A percentile compares a stretch with the other conserved stretches of the same genome.
Conservation (phyloP, 2,888 invertebrate genomes). For the Augiades crinisus region DNA sequence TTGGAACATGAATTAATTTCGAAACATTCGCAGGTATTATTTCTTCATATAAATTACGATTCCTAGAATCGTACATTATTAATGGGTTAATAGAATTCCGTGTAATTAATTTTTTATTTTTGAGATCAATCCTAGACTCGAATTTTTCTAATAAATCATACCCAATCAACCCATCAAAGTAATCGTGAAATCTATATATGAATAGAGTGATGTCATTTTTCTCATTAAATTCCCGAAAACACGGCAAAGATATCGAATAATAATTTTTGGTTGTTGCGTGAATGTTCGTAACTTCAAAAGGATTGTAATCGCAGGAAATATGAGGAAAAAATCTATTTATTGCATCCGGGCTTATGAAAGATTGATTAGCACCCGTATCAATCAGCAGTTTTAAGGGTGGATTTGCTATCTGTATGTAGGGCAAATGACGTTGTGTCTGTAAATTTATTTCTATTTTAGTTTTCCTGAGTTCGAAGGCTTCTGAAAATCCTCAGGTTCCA, state of each 20-base stretch:
- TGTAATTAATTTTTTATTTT: constrained; percentile 17
- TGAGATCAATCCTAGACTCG: constrained; percentile 15
- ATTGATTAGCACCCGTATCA: no score
- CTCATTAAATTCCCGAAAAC: constrained; percentile 30
- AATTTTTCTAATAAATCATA: neutral
- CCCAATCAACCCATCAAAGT: neutral
- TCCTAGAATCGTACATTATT: constrained; percentile 27
- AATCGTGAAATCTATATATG: neutral
- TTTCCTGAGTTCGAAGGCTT: neutral
- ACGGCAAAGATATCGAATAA: constrained; percentile 36
- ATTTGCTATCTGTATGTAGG: constrained; percentile 25
- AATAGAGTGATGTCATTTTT: constrained; percentile 11
- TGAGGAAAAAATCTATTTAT: constrained; percentile 23
- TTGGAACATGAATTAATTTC: constrained; percentile 24
- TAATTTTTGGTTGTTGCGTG: constrained; percentile 34
- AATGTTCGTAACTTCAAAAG: constrained; percentile 36
- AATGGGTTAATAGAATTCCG: constrained; percentile 7
- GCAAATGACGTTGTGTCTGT: constrained; percentile 27
- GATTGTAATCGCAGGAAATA: constrained; percentile 29
- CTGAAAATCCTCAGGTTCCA: constrained; percentile 10
- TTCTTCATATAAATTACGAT: constrained; percentile 28
- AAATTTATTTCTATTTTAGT: constrained; percentile 29
- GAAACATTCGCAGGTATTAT: constrained; percentile 29
- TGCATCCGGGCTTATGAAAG: constrained; percentile 17
- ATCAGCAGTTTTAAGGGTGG: no score